Evolutionary conservation across 2,797 vertebrate species (phyloP).

Genomic region (Galago senegalensis): DNA sequence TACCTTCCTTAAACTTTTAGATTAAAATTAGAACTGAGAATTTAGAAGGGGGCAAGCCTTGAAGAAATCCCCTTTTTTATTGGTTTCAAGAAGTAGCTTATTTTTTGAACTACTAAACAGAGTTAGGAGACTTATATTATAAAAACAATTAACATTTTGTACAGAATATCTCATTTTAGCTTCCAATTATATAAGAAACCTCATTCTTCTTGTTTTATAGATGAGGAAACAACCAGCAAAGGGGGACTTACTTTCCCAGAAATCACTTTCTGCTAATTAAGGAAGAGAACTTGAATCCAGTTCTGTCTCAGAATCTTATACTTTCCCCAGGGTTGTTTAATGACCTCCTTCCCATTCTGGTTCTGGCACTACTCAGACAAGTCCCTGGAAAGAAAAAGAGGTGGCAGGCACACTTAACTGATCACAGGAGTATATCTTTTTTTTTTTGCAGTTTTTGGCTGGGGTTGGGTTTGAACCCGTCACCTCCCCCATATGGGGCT

Average conservation of each 20-base stretch:
- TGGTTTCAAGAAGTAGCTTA: slow-evolving; percentile 13
- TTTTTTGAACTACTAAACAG: slow-evolving; percentile 40
- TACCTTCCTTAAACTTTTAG: slow-evolving; percentile 36
- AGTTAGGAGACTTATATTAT: neutral
- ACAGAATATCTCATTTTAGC: slow-evolving; percentile 8
- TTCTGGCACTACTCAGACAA: neutral
- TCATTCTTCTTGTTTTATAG: neutral
- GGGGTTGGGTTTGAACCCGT: too few relatives aligned
- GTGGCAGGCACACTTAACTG: neutral
- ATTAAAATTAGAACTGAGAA: slow-evolving; percentile 60
- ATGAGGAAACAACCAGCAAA: slow-evolving; percentile 10
- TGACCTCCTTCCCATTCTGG: neutral
- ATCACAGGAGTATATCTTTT: neutral
- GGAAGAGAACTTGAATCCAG: slow-evolving; percentile 2
- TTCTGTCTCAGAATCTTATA: neutral
- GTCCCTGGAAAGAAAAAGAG: neutral
- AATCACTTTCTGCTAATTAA: slow-evolving; percentile 4
- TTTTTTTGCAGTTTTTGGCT: too few relatives aligned
- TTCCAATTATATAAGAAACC: neutral
- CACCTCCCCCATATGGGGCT: too few relatives aligned
- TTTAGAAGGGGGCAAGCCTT: slow-evolving; percentile 40
- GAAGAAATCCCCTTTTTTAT: slow-evolving; percentile 33
- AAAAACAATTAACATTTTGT: slow-evolving; percentile 43
- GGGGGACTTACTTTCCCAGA: neutral
- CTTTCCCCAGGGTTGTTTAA: neutral